Conservation (phyloP, 2,888 invertebrate species). For the Tricholauxania praeusta region DNA sequence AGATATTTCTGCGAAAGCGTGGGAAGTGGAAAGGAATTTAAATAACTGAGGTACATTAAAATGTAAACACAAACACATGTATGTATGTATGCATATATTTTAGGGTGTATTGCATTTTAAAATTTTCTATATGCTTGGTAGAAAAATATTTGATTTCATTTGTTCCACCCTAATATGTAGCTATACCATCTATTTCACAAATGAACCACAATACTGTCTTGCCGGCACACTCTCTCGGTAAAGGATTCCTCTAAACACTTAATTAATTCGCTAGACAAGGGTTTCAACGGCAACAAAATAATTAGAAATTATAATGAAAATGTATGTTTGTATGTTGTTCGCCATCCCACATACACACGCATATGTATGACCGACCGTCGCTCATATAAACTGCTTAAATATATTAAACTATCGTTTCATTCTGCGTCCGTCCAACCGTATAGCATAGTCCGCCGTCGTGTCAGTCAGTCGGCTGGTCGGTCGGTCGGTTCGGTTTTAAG, state of each 20-base stretch:
- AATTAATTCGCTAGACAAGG: slow-evolving; percentile 62
- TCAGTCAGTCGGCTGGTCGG: too few species aligned
- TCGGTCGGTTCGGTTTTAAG: slow-evolving; percentile 1
- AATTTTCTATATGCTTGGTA: too few species aligned
- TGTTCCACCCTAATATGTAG: too few species aligned
- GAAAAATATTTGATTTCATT: too few species aligned
- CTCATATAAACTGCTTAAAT: slow-evolving; percentile 15
- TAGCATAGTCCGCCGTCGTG: neutral
- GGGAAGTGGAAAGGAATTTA: neutral
- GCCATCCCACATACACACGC: neutral
- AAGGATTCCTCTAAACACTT: slow-evolving; percentile 64
- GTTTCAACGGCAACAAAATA: slow-evolving; percentile 42
- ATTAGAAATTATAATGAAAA: slow-evolving; percentile 50
- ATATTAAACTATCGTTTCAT: slow-evolving; percentile 24
- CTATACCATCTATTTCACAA: too few species aligned
- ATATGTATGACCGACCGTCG: neutral
- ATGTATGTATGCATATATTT: too few species aligned
- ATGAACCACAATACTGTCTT: slow-evolving; percentile 21
- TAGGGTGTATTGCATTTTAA: too few species aligned
- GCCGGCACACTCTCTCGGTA: slow-evolving; percentile 44
- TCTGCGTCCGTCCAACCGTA: neutral
- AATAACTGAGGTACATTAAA: neutral
- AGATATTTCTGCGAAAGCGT: neutral
- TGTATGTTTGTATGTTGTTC: neutral
- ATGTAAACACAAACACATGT: slow-evolving; percentile 3